Evolutionary conservation across 1,140 invertebrate species (phyloP).

Genomic region (Metopolophium dirhodum): DNA sequence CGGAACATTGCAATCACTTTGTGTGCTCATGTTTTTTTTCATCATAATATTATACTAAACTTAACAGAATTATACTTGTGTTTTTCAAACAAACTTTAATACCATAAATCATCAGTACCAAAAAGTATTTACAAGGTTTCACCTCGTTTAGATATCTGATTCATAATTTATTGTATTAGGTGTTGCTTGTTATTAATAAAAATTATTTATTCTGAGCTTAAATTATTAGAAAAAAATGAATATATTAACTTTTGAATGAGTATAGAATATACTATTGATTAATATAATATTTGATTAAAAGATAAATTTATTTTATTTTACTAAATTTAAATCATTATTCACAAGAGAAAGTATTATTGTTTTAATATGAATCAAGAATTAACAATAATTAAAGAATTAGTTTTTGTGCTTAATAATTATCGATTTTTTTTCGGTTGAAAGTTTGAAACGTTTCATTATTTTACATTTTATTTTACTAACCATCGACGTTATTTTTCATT

Average conservation of each 20-base stretch:
- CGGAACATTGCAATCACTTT: not conserved
- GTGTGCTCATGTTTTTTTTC: not conserved
- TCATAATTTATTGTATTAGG: not conserved
- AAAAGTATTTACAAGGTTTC: not conserved
- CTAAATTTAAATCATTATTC: not conserved
- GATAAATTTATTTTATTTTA: not conserved
- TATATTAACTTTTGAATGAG: too few relatives aligned
- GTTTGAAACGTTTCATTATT: too few relatives aligned
- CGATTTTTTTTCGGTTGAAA: not conserved
- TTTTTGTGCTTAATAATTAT: not conserved
- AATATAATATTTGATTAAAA: not conserved
- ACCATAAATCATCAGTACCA: not conserved
- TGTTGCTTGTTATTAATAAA: not conserved
- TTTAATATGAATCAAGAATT: not conserved
- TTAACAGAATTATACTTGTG: too few relatives aligned
- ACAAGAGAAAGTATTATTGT: not conserved
- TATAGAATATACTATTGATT: too few relatives aligned
- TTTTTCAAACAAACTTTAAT: not conserved
- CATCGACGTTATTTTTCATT: not conserved
- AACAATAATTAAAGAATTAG: not conserved
- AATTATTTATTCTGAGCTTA: not conserved
- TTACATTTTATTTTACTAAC: not conserved
- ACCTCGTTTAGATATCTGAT: not conserved
- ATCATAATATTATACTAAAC: not conserved
- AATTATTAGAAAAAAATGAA: not conserved